phyloP scores from a whole-genome alignment of 2,113 vertebrate species.

The Zapus hudsonius region DNA sequence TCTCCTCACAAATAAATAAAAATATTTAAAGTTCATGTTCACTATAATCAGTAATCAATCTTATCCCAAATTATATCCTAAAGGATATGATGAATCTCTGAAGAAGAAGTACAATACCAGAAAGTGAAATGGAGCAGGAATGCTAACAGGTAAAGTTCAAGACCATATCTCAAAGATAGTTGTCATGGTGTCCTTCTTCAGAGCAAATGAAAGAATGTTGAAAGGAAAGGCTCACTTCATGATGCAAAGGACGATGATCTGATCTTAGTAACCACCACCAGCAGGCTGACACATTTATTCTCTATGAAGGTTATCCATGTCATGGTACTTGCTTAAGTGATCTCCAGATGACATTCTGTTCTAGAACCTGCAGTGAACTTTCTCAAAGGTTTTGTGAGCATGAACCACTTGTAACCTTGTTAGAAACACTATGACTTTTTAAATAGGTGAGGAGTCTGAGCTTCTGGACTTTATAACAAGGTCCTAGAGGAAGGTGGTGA shows the following conservation, averaged over 20 bases:
- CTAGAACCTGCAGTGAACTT: not conserved
- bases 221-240: not conserved
- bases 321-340: too few relatives aligned
- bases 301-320: not conserved
- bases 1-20: not conserved
- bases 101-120: not conserved
- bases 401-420: not conserved
- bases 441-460: not conserved
- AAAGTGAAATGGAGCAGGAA: not conserved
- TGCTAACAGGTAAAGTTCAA: not conserved
- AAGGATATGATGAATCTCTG: not conserved
- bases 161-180: rapidly evolving
- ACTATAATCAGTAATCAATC: too few relatives aligned
- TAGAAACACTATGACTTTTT: not conserved
- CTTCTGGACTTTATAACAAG: not conserved
- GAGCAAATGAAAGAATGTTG: not conserved
- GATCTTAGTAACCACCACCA: not conserved
- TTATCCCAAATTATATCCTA: not conserved
- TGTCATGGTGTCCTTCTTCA: not conserved
- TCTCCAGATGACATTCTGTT: not conserved
- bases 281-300: rapidly evolving
- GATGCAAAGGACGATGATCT: not conserved
- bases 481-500: not conserved
- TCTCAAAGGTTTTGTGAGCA: not conserved
- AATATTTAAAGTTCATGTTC: not conserved